Conservation (phyloP, 2,113 vertebrate genomes). For the Muntiacus muntjak region DNA sequence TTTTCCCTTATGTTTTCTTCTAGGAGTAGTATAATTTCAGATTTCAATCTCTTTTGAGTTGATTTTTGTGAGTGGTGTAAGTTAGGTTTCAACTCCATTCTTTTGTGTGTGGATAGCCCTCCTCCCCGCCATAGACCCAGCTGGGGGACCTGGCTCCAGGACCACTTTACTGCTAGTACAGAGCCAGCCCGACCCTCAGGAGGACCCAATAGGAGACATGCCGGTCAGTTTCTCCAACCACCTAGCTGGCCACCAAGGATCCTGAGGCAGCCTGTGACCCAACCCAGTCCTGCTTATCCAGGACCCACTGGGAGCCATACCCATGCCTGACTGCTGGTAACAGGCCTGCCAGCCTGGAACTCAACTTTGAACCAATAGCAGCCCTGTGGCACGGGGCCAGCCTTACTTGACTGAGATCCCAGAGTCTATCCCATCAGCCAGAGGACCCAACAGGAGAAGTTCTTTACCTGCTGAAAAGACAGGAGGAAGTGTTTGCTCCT, state of each 20-base stretch:
- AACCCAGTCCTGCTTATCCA: not conserved
- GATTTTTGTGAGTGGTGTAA: not conserved
- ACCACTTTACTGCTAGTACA: not conserved
- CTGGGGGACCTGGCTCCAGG: not conserved
- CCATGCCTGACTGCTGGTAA: not conserved
- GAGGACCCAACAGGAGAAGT: not conserved
- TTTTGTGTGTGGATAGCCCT: too few relatives aligned
- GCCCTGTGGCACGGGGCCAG: too few relatives aligned
- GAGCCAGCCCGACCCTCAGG: not conserved
- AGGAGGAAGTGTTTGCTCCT: not conserved
- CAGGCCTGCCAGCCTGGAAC: not conserved
- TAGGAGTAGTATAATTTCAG: not conserved
- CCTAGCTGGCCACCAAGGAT: not conserved
- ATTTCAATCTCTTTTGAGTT: not conserved
- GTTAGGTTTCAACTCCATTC: not conserved
- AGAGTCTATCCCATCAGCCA: not conserved
- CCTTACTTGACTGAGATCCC: not conserved
- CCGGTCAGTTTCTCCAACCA: too few relatives aligned
- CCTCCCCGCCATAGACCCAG: not conserved
- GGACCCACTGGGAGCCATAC: not conserved
- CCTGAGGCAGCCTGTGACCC: not conserved
- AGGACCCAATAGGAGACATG: not conserved
- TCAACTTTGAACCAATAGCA: not conserved
- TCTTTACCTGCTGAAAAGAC: not conserved
- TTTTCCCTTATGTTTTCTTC: not conserved